Conservation (phyloP, 2,888 invertebrate species). For the Sycophila texana region DNA sequence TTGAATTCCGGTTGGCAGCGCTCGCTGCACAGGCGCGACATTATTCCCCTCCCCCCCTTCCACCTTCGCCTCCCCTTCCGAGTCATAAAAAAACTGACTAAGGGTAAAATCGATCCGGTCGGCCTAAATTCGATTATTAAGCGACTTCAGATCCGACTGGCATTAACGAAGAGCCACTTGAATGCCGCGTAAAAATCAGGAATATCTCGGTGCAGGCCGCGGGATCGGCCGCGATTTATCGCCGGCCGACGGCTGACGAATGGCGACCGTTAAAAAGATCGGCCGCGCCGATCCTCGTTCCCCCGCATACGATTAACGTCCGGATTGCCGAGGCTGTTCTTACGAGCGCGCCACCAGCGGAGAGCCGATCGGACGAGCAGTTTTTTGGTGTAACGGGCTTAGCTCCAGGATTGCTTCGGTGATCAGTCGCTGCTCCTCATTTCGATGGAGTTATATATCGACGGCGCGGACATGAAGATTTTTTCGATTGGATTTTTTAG, state of each 20-base stretch:
- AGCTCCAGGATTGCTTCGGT: too few relatives aligned
- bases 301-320: conserved; percentile 21
- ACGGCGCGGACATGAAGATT: too few relatives aligned
- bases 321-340: not conserved
- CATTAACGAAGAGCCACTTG: conserved; percentile 36
- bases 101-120: not conserved
- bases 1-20: conserved; percentile 44
- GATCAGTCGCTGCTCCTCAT: too few relatives aligned
- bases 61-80: not conserved
- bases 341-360: not conserved
- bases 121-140: conserved; percentile 37
- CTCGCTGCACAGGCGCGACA: not conserved
- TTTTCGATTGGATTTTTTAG: too few relatives aligned
- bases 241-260: not conserved
- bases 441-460: too few relatives aligned
- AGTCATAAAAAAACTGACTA: not conserved
- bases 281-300: conserved; percentile 4
- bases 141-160: conserved; percentile 15
- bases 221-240: not conserved
- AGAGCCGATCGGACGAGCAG: not conserved
- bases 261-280: conserved; percentile 24
- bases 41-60: not conserved
- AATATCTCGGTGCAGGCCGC: not conserved
- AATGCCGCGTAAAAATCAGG: conserved; percentile 12
- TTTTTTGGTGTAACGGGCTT: too few relatives aligned